Evolutionary conservation across 2,888 invertebrate species (phyloP).

Genomic region (Cryptus viduatorius): DNA sequence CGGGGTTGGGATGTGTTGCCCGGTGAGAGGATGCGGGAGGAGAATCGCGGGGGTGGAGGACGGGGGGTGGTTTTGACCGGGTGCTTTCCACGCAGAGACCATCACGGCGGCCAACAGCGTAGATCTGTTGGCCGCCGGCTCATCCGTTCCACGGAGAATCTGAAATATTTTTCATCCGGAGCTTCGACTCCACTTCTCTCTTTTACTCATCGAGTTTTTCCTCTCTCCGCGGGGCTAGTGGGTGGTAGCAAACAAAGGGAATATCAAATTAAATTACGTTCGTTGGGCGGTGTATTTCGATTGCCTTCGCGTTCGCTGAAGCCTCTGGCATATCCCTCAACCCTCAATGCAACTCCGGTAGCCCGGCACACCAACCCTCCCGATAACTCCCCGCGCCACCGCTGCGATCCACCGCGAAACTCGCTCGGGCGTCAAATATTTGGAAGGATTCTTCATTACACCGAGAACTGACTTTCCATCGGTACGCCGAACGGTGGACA

Average conservation of each 20-base stretch:
- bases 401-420: constrained; percentile 36
- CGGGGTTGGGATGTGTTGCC: constrained; percentile 55
- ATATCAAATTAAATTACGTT: constrained; percentile 80
- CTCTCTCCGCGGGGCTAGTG: constrained; percentile 13
- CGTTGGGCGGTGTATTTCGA: constrained; percentile 66
- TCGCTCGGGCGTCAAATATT: constrained; percentile 74
- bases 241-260: constrained; percentile 76
- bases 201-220: constrained; percentile 18
- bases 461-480: constrained; percentile 25
- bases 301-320: constrained; percentile 50
- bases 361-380: constrained; percentile 54
- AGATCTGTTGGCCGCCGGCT: constrained; percentile 65
- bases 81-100: constrained; percentile 47
- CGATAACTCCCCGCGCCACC: neutral
- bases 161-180: constrained; percentile 78
- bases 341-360: constrained; percentile 40
- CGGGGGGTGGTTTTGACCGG: constrained; percentile 44
- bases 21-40: constrained; percentile 20
- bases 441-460: constrained; percentile 57
- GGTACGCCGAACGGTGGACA: neutral
- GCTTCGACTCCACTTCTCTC: constrained; percentile 44
- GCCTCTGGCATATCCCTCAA: constrained; percentile 60
- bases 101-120: constrained; percentile 43
- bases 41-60: constrained; percentile 1
- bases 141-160: constrained; percentile 72